Evolutionary conservation across 2,797 vertebrate genomes (phyloP).

Genomic region (Melanotaenia maccullochi): DNA sequence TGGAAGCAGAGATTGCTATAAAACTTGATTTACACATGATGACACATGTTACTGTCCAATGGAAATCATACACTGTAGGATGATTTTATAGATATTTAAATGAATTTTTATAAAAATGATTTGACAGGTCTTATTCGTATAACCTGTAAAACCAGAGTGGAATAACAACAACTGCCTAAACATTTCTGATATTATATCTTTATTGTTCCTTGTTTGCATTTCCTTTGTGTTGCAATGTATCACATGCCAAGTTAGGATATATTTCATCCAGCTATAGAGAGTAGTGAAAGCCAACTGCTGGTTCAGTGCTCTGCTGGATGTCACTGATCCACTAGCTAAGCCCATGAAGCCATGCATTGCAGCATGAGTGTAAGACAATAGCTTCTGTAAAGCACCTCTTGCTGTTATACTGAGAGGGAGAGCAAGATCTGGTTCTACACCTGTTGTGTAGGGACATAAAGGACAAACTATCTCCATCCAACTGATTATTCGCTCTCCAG

Average conservation of each 20-base stretch:
- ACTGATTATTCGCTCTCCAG: slow-evolving; percentile 54
- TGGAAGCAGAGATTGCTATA: slow-evolving; percentile 22
- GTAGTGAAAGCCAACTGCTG: slow-evolving; percentile 78
- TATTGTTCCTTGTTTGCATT: slow-evolving; percentile 59
- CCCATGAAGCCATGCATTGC: slow-evolving; percentile 64
- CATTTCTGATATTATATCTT: slow-evolving; percentile 42
- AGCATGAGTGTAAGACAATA: slow-evolving; percentile 82
- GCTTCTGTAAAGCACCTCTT: slow-evolving; percentile 81
- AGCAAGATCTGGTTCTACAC: slow-evolving; percentile 74
- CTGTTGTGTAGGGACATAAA: slow-evolving; percentile 73
- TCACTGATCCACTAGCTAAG: slow-evolving; percentile 80
- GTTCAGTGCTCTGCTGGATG: slow-evolving; percentile 74
- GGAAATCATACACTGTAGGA: slow-evolving; percentile 35
- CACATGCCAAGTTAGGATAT: slow-evolving; percentile 68
- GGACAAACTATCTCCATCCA: slow-evolving; percentile 62
- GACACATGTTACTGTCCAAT: slow-evolving; percentile 20
- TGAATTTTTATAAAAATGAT: slow-evolving; percentile 38
- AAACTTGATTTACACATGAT: slow-evolving; percentile 54
- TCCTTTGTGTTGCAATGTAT: slow-evolving; percentile 60
- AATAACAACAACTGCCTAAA: slow-evolving; percentile 59
- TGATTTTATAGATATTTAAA: slow-evolving; percentile 35
- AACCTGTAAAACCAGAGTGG: slow-evolving; percentile 39
- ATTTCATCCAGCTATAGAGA: slow-evolving; percentile 75
- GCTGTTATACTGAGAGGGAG: slow-evolving; percentile 69
- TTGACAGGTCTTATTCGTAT: slow-evolving; percentile 34